Evolutionary conservation across 2,888 invertebrate species (phyloP), one percentile per base, ranked within the genome.

Genomic region (Drosophila incognita): DNA sequence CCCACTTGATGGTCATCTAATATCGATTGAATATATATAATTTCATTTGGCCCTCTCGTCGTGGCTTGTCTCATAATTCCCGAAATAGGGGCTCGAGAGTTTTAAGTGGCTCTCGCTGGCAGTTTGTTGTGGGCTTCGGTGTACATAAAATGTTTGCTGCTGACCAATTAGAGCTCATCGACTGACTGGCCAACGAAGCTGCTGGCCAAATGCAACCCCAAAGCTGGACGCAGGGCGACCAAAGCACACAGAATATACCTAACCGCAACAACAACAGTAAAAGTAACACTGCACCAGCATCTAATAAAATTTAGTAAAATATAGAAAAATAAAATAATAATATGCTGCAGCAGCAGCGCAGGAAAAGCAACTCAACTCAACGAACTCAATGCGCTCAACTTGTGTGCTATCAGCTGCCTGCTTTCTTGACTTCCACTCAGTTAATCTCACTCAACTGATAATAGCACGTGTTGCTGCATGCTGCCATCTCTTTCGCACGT

Each of bases 401-500:
- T 74, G 33, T 58, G 29, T 49, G 64, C 83, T 80, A 86, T 83
- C 88, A 67, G 69, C 24, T 40, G 52, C 48, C 49, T 15, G n/a
- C 10, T 48, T 48, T 46, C 24, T 15, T 21, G 56, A 31, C 46
- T 66, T 68, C 31, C 64, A 67, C 74, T 75, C 76, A 78, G 18
- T 66, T 54, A 35, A 33, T 21, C 56, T 51, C 68, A 69, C 77
- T 74, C 79, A 71, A 80, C 81, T 91, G 90, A 90, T 91, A 90
- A 91, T 90, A 77, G 79, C 82, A 85, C 90, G 88, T 90, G 90
- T 90, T 89, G 90, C 86, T 90, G 62, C 64, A 69, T 36, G 54
- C 66, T 21, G 79, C 80, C 68, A 40, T 87, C 90, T 67, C 85
- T 59, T 57, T 90, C 76, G 48, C 64, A 18, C 81, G 48, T 54